Percentiles rank a stretch among this genome's conserved stretches.
These are phyloP conservation scores for Sinohyriopsis cumingii DNA, from an alignment of 2,888 invertebrate species.

Conservation along the genomic window DNA sequence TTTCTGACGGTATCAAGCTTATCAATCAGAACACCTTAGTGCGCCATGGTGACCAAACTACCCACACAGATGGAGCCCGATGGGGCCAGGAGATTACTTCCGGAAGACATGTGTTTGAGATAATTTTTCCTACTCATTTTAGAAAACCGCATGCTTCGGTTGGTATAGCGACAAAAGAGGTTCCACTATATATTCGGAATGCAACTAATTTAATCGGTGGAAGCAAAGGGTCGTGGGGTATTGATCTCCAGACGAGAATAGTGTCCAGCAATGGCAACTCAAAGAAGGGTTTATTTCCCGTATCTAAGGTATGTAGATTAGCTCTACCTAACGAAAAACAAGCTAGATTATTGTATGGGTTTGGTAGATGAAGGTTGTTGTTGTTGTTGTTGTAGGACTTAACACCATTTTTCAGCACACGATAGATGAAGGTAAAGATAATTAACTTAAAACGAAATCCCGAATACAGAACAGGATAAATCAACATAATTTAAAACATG, in stretches of 20 bases:
- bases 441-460: too few species aligned
- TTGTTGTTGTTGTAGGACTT: too few species aligned
- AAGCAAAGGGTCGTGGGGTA: conserved; percentile 43
- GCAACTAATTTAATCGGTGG: conserved; percentile 32
- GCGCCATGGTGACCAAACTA: conserved; percentile 7
- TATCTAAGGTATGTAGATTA: conserved; percentile 11
- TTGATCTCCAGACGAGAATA: conserved; percentile 41
- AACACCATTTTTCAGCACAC: too few species aligned
- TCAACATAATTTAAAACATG: too few species aligned
- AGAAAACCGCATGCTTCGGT: conserved; percentile 43
- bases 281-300: conserved; percentile 25
- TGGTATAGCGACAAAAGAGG: conserved; percentile 42
- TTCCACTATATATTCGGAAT: conserved; percentile 33
- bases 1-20: conserved; percentile 41
- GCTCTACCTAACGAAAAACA: background rate
- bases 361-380: too few species aligned
- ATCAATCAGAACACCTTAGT: conserved; percentile 47
- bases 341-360: background rate
- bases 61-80: conserved; percentile 41
- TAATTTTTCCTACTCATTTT: conserved; percentile 47
- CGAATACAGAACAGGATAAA: too few species aligned
- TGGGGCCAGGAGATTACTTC: conserved; percentile 55
- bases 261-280: conserved; percentile 32
- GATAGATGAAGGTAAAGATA: too few species aligned
- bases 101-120: conserved; percentile 55